phyloP scores from a whole-genome alignment of 2,113 vertebrate species.

The Crypturellus undulatus region DNA sequence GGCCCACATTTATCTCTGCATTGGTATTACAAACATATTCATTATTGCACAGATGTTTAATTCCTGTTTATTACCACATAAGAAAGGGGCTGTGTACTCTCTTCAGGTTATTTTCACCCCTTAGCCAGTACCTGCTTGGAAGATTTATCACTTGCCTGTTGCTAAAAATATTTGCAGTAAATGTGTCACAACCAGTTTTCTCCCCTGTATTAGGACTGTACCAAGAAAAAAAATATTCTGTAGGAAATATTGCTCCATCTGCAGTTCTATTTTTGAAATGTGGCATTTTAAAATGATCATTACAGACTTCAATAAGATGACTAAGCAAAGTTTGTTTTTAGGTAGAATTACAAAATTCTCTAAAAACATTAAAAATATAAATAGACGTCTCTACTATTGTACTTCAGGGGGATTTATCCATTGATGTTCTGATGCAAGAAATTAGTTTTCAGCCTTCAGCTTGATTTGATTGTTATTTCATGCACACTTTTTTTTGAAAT shows the following conservation, averaged over 20 bases:
- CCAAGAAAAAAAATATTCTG: not conserved
- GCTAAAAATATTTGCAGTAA: not conserved
- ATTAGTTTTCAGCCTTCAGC: not conserved
- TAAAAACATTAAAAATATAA: not conserved
- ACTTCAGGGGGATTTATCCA: not conserved
- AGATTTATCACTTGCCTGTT: not conserved
- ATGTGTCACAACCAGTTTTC: not conserved
- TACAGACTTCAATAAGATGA: not conserved
- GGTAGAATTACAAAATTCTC: not conserved
- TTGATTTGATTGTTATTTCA: not conserved
- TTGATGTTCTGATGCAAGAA: not conserved
- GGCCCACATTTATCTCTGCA: not conserved
- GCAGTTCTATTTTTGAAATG: not conserved
- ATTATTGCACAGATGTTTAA: not conserved
- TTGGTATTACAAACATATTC: not conserved
- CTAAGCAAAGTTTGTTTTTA: not conserved
- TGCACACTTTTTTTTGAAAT: not conserved
- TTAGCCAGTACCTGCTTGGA: not conserved
- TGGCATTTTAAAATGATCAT: not conserved
- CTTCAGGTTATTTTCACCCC: not conserved
- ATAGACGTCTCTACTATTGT: not conserved
- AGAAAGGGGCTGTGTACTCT: not conserved
- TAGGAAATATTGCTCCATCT: not conserved
- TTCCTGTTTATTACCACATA: not conserved
- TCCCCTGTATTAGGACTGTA: not conserved